Evolutionary conservation across 1,140 invertebrate genomes (phyloP), one percentile per base, ranked within the genome.

Genomic region (Aplysia californica): DNA sequence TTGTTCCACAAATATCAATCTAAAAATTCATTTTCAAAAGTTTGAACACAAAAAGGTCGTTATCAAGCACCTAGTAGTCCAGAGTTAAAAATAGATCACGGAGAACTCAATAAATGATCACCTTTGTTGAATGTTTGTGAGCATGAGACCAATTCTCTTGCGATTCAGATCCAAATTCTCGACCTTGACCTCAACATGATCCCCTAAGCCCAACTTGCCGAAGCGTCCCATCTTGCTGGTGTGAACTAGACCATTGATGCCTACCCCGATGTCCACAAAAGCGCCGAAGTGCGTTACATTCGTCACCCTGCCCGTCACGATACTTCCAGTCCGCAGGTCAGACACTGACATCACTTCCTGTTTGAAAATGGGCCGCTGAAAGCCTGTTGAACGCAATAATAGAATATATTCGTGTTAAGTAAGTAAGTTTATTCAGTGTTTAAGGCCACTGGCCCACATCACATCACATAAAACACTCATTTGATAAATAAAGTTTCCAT

Each of bases 251-350:
- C 94, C 96, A 89, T 94, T 92, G 56, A 86, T 92, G 3, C 93
- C 94, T 0, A 97, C 93, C 0, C 96, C 96, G 78, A 96, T 93
- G 87, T 98, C 96, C 3, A 97, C 94, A 89, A 98, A 98, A 55
- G 94, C 93, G 21, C 96, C 96, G 89, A 98, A 98, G 79, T 95
- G 93, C 0, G 95, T 96, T 0, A 96, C 93, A 88, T 98, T 98
- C 1, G 74, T 85, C 15, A 89, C 85, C 64, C 86, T 80, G 21
- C 92, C 92, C 82, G 91, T 92, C 77, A 95, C 82, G 50, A 87
- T 82, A 39, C 90, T 88, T 0, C 92, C 93, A 10, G 84, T 58
- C 64, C 84, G 87, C 0, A 96, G 84, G 79, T 94, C 93, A 2
- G 92, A 87, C 15, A 95, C 89, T 35, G 88, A 89, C 0, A 88